Evolutionary conservation across 2,113 vertebrate species (phyloP), one percentile per base, ranked within the genome.

Genomic region (Hoplias malabaricus): DNA sequence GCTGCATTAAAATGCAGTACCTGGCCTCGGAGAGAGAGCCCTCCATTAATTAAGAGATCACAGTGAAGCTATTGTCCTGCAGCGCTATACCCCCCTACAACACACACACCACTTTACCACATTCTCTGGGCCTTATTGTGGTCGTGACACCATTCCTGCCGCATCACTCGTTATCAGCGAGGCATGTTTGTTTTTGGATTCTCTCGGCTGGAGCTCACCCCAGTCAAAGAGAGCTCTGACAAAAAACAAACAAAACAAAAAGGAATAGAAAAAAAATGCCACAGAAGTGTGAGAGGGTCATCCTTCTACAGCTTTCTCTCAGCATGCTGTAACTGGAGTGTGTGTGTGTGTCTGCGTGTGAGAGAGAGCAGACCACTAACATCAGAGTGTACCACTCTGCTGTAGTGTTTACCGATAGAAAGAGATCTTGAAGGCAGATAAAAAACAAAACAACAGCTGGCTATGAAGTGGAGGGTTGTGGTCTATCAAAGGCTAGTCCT

Each of bases 11-110:
- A 87, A 92, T 89, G 85, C 86, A 87, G 77, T 88, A 92, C 90
- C 87, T 91, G 88, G 85, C 84, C 83, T 87, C 77, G 86, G 67
- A 83, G 77, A 78, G 85, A 88, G 87, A 84, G 43, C 85, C 86
- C 85, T 86, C 88, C 89, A 91, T 91, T 91, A 90, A 92, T 91
- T 90, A 92, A 91, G 88, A 92, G 89, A 91, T 93, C 91, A 92
- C 81, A 87, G 57, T 85, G 84, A 79, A 84, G 82, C 86, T 77
- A 88, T 87, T 91, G 89, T 90, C 87, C 87, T 86, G 82, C 76
- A 83, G 83, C 85, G 78, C 78, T 77, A 80, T 84, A 43, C 43
- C 65, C 46, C 23, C 61, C 33, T 19, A 31, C 31, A 7, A n/a
- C 59, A 66, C 16, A 42, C 73, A 42, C 48, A 54, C 61, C 80